Conservation (phyloP, 2,888 invertebrate genomes). For the Stenotaenia linearis region DNA sequence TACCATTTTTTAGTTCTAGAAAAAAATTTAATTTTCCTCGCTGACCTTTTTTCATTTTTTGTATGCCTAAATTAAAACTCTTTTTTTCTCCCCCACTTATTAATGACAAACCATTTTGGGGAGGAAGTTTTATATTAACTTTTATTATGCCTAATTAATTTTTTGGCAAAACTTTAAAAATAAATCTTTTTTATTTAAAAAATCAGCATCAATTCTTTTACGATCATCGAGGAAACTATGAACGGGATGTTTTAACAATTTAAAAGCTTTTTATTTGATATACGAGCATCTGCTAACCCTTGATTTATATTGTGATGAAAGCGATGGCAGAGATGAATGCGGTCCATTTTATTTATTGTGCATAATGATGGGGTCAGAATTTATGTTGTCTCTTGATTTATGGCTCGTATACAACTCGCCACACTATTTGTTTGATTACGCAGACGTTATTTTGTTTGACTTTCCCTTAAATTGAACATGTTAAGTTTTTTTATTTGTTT, state of each 20-base stretch:
- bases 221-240: neutral
- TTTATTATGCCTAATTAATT: neutral
- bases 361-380: neutral
- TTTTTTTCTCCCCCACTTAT: neutral
- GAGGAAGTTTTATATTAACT: neutral
- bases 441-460: neutral
- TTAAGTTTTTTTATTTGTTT: neutral
- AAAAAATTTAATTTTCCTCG: neutral
- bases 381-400: neutral
- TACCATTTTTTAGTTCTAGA: constrained; percentile 49
- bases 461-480: neutral
- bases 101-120: neutral
- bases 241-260: no score
- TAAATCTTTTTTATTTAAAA: no score
- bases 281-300: neutral
- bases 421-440: neutral
- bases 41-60: no score
- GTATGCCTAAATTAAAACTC: neutral
- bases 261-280: neutral
- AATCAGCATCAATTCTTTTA: neutral
- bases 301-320: constrained; percentile 4
- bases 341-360: neutral
- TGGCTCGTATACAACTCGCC: neutral
- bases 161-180: no score
- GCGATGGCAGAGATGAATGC: neutral